Conservation (phyloP, 1,140 invertebrate genomes). For the Platyscapa corneri region DNA sequence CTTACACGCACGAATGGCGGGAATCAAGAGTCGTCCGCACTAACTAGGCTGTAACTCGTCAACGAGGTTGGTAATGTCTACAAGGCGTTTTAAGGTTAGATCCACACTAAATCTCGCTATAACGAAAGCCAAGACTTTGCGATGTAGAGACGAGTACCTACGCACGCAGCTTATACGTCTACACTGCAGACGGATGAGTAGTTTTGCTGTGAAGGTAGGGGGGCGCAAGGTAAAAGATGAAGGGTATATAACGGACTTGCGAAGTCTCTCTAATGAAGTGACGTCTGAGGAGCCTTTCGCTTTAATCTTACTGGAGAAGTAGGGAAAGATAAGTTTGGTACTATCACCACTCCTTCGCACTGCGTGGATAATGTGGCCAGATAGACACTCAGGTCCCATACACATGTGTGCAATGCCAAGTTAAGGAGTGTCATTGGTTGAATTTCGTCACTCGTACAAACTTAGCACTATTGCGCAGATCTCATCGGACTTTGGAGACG, state of each 20-base stretch:
- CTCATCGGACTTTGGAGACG: no score
- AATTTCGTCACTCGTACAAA: not conserved
- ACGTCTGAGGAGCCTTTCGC: constrained; percentile 65
- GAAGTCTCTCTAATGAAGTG: constrained; percentile 64
- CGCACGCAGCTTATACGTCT: no score
- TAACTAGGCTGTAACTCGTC: constrained; percentile 21
- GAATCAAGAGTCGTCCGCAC: not conserved
- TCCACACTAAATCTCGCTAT: not conserved
- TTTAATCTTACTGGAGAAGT: constrained; percentile 63
- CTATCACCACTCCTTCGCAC: no score
- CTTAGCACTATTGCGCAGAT: not conserved
- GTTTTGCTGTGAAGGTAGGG: no score
- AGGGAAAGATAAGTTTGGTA: no score
- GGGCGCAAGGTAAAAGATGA: not conserved
- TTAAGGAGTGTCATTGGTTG: not conserved
- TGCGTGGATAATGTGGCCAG: not conserved
- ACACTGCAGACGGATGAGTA: no score
- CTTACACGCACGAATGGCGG: not conserved
- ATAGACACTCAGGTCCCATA: not conserved
- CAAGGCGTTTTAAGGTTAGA: not conserved
- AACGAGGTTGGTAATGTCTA: not conserved
- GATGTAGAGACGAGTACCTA: no score
- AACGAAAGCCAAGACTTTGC: not conserved
- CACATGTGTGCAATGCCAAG: not conserved
- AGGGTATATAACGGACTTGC: constrained; percentile 56